These are phyloP conservation scores for Glossophaga mutica DNA, from an alignment of 2,797 vertebrate species.

Conservation along the genomic window DNA sequence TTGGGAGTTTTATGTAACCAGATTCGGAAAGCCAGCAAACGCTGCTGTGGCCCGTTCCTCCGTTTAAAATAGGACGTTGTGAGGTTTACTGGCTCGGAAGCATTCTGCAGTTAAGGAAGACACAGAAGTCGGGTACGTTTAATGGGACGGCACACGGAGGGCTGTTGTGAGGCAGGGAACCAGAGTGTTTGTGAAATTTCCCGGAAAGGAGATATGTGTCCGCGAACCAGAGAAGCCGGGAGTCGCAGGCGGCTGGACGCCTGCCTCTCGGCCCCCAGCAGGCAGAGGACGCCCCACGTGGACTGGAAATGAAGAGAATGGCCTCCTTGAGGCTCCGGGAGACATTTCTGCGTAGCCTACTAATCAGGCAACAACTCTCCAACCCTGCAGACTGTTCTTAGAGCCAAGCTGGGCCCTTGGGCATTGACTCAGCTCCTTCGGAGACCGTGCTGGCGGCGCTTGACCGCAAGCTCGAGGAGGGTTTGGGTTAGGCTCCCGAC, in stretches of 20 bases:
- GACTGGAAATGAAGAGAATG: background rate
- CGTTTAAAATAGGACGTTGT: background rate
- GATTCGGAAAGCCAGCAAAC: background rate
- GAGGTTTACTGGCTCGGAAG: background rate
- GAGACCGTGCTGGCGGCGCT: background rate
- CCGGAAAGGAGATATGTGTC: background rate
- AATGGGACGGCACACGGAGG: background rate
- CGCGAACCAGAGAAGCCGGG: fast-evolving
- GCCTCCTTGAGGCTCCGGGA: background rate
- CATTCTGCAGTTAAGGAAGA: background rate
- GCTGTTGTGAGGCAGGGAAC: background rate
- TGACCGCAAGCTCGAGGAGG: background rate
- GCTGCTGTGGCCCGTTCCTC: background rate
- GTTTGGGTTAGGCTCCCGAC: fast-evolving
- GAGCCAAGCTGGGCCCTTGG: fast-evolving
- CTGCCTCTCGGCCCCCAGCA: fast-evolving
- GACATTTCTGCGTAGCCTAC: background rate
- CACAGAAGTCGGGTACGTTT: background rate
- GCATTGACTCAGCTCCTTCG: fast-evolving
- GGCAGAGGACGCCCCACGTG: background rate
- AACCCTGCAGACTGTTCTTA: fast-evolving
- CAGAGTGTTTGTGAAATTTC: background rate
- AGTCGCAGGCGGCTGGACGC: fast-evolving
- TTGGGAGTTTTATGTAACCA: background rate
- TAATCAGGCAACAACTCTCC: background rate